These are phyloP conservation scores for Holcopasites calliopsidis DNA, from an alignment of 1,140 invertebrate genomes.

Conservation along the genomic window DNA sequence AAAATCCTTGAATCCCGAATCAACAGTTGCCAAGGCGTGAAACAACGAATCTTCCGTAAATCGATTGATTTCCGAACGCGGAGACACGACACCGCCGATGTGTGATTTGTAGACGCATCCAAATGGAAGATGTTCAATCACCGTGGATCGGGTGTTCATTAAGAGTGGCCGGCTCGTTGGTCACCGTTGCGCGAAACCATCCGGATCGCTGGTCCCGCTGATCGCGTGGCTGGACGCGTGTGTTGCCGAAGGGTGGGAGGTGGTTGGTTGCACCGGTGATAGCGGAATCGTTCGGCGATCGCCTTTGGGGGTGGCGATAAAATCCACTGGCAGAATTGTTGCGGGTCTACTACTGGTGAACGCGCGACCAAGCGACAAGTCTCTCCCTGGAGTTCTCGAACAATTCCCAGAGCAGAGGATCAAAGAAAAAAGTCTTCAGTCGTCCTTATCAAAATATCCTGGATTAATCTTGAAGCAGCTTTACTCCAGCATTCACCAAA, in stretches of 20 bases:
- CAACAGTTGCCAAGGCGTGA: background rate
- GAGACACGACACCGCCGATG: conserved; percentile 19
- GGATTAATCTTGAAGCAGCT: background rate
- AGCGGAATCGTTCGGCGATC: conserved; percentile 36
- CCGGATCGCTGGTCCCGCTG: conserved; percentile 64
- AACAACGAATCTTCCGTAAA: background rate
- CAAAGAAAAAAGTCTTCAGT: background rate
- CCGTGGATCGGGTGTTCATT: conserved; percentile 62
- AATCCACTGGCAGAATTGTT: conserved; percentile 6
- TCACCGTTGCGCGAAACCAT: conserved; percentile 65
- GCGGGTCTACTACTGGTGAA: background rate
- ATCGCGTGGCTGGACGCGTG: conserved; percentile 64
- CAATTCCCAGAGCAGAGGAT: background rate
- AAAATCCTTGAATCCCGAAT: too few relatives aligned
- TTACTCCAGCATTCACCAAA: background rate
- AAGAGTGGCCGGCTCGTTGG: conserved; percentile 61
- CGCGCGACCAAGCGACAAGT: background rate
- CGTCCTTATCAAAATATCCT: background rate
- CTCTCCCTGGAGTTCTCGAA: background rate
- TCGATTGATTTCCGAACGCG: background rate
- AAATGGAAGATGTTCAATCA: conserved; percentile 55
- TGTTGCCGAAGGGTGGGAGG: conserved; percentile 54
- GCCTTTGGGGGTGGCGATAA: conserved; percentile 30
- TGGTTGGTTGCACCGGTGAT: conserved; percentile 46
- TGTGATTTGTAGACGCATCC: conserved; percentile 25